These are phyloP conservation scores for Naja naja DNA, from an alignment of 2,113 vertebrate genomes.

Conservation along the genomic window DNA sequence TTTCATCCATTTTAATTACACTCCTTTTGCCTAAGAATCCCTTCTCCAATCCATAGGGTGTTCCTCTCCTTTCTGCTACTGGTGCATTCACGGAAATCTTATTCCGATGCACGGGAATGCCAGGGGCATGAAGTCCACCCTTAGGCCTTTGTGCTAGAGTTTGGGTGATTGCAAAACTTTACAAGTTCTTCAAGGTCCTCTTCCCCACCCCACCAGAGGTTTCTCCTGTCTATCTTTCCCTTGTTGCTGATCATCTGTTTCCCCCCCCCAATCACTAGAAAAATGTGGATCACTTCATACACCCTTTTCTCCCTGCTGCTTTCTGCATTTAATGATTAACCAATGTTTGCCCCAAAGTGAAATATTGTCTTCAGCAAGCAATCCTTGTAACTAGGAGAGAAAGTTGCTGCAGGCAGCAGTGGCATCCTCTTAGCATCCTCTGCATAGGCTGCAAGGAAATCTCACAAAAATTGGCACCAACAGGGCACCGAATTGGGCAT, in stretches of 20 bases:
- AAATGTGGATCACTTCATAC: background rate
- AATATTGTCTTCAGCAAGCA: background rate
- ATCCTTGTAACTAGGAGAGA: background rate
- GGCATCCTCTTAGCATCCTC: background rate
- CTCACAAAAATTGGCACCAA: background rate
- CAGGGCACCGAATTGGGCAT: background rate
- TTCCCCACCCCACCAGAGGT: background rate
- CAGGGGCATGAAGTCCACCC: background rate
- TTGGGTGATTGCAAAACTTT: background rate
- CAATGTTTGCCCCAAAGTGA: background rate
- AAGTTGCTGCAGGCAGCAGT: background rate
- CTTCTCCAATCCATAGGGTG: background rate
- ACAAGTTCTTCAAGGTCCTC: background rate
- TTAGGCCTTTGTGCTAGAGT: background rate
- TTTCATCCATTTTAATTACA: background rate
- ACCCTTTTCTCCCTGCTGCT: background rate
- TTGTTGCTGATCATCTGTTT: background rate
- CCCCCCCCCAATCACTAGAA: background rate
- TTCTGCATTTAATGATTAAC: background rate
- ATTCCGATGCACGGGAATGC: background rate
- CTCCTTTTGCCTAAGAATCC: background rate
- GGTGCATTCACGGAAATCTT: background rate
- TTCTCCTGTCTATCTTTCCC: background rate
- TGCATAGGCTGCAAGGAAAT: background rate
- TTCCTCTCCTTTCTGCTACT: background rate